phyloP scores from a whole-genome alignment of 2,113 vertebrate genomes.

The Trachemys scripta region DNA sequence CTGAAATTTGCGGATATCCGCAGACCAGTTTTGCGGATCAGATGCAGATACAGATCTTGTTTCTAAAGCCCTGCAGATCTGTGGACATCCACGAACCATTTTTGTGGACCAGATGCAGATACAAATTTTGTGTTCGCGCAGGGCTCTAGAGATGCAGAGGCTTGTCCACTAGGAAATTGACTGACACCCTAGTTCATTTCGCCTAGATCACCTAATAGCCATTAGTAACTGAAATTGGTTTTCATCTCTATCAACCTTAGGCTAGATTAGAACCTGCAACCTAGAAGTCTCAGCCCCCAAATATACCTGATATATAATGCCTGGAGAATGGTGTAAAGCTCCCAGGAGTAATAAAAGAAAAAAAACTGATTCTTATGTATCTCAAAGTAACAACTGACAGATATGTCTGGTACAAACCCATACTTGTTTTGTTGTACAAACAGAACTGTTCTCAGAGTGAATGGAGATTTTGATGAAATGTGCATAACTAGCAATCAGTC shows the following conservation, averaged over 20 bases:
- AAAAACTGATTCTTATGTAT: conserved; percentile 14
- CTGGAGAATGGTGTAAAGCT: not conserved
- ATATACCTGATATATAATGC: not conserved
- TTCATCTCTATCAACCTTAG: not conserved
- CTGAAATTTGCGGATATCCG: too few relatives aligned
- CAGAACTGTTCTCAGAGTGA: not conserved
- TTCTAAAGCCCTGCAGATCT: too few relatives aligned
- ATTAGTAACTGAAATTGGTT: too few relatives aligned
- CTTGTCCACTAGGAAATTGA: not conserved
- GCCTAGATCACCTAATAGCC: not conserved
- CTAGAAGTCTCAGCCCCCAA: not conserved
- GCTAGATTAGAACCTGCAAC: not conserved
- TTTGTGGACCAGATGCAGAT: too few relatives aligned
- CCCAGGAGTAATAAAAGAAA: not conserved
- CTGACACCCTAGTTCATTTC: not conserved
- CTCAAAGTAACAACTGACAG: conserved; percentile 32
- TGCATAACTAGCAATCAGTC: not conserved
- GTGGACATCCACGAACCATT: too few relatives aligned
- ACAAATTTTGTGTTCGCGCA: not conserved
- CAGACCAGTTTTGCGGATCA: too few relatives aligned
- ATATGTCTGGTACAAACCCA: not conserved
- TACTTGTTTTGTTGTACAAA: conserved; percentile 21
- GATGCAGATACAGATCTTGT: too few relatives aligned
- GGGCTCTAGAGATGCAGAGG: not conserved
- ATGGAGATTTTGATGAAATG: not conserved